Percentiles rank a stretch among this genome's conserved stretches.
Evolutionary conservation across 2,113 vertebrate species (phyloP).

Genomic region (Indri indri): DNA sequence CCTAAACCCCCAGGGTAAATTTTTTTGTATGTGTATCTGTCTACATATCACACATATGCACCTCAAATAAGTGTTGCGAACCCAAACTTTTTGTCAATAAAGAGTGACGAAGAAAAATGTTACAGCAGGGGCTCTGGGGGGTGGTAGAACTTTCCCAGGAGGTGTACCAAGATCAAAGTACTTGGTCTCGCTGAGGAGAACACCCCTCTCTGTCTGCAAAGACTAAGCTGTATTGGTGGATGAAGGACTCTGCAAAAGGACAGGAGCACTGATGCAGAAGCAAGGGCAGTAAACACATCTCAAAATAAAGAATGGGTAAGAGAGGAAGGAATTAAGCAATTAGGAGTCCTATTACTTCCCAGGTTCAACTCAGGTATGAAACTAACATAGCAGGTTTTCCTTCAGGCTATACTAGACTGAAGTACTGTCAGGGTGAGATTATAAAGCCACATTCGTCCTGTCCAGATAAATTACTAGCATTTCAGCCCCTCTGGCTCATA

Average conservation of each 20-base stretch:
- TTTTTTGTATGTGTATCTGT: neutral
- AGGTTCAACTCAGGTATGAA: neutral
- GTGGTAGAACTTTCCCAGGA: neutral
- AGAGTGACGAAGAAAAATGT: neutral
- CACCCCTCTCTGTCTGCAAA: neutral
- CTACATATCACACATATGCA: neutral
- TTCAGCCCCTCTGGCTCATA: neutral
- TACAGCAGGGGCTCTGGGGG: neutral
- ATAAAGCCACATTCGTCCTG: neutral
- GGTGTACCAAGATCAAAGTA: neutral
- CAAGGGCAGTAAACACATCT: neutral
- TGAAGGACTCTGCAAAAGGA: neutral
- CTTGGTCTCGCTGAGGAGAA: neutral
- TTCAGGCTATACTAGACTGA: neutral
- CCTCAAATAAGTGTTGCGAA: neutral
- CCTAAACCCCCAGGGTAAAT: conserved; percentile 3
- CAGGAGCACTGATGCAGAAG: neutral
- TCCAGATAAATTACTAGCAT: neutral
- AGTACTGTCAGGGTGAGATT: neutral
- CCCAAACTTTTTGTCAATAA: neutral
- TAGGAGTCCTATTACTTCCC: neutral
- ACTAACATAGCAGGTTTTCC: conserved; percentile 3
- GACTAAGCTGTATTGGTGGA: neutral
- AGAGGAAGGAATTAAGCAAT: neutral
- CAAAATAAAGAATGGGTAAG: neutral